Evolutionary conservation across 2,888 invertebrate species (phyloP), one percentile per base, ranked within the genome.

Genomic region (Chorisops tibialis): DNA sequence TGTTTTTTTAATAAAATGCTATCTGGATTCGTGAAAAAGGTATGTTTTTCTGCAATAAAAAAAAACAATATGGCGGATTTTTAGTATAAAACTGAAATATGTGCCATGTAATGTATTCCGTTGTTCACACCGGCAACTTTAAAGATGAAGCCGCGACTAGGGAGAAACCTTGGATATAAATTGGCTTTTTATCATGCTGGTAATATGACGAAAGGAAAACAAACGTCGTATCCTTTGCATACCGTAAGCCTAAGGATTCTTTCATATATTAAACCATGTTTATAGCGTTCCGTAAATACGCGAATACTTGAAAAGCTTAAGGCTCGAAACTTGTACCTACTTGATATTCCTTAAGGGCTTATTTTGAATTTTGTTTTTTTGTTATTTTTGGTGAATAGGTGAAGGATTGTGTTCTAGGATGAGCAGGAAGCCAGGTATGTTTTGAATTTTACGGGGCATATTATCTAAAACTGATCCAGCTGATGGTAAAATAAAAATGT

Each of bases 181-280:
- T 51, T 51, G 39, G 12, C 51, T 51, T 38, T 51, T 51, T 51
- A 51, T 51, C 51, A 48, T 48, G 22, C 24, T 24, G 48, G 24
- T 21, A 19, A 48, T 22, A 48, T 14, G n/a, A n/a, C n/a, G n/a
- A n/a, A n/a, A n/a, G n/a, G n/a, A n/a, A n/a, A n/a, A n/a, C n/a
- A n/a, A n/a, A n/a, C n/a, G n/a, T n/a, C n/a, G n/a, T n/a, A n/a
- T n/a, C n/a, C n/a, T n/a, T n/a, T n/a, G n/a, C n/a, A n/a, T n/a
- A n/a, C n/a, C n/a, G n/a, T n/a, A n/a, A n/a, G n/a, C n/a, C n/a
- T n/a, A n/a, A n/a, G n/a, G 22, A 30, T 48, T 48, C 24, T 22
- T 21, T 45, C 45, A 45, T 45, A n/a, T 18, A 21, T 21, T 45
- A 45, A 14, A 48, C 24, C 24, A 30, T 48, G 48, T 48, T 48